Conservation (phyloP, 2,888 invertebrate genomes). For the Stegophylla sp. region DNA sequence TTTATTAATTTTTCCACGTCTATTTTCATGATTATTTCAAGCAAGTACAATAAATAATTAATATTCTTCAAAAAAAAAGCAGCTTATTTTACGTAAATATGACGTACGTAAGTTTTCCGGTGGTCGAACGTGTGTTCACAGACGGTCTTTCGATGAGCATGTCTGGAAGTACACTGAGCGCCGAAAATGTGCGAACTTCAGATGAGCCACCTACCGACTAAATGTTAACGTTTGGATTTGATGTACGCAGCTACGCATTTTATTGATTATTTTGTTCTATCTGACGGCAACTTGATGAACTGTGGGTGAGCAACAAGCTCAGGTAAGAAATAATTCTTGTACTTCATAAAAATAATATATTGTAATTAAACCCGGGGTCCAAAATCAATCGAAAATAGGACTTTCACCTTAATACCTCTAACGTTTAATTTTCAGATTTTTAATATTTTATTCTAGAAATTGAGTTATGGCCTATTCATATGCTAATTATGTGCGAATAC, state of each 20-base stretch:
- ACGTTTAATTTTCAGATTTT: background rate
- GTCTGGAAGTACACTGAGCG: slow-evolving; percentile 23
- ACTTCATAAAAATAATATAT: too few species aligned
- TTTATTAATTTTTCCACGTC: slow-evolving; percentile 10
- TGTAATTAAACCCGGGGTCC: background rate
- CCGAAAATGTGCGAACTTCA: slow-evolving; percentile 32
- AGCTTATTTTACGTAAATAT: too few species aligned
- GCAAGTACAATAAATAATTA: background rate
- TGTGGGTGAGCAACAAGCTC: slow-evolving; percentile 31
- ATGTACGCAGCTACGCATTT: slow-evolving; percentile 45
- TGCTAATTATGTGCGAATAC: too few species aligned
- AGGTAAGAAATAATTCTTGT: background rate
- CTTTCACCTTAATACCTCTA: background rate
- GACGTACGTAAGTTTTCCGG: too few species aligned
- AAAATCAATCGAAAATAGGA: background rate
- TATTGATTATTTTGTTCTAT: slow-evolving; percentile 42
- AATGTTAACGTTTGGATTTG: slow-evolving; percentile 24
- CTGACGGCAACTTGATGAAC: slow-evolving; percentile 38
- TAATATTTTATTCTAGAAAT: too few species aligned
- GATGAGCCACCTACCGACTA: slow-evolving; percentile 4
- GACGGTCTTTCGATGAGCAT: background rate
- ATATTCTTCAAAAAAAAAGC: background rate
- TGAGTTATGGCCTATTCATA: too few species aligned
- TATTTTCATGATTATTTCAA: slow-evolving; percentile 4
- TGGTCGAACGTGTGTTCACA: background rate